A percentile compares a stretch with the other conserved stretches of the same genome.
Evolutionary conservation across 2,113 vertebrate species (phyloP).

Genomic region (Brachyhypopomus gauderio): DNA sequence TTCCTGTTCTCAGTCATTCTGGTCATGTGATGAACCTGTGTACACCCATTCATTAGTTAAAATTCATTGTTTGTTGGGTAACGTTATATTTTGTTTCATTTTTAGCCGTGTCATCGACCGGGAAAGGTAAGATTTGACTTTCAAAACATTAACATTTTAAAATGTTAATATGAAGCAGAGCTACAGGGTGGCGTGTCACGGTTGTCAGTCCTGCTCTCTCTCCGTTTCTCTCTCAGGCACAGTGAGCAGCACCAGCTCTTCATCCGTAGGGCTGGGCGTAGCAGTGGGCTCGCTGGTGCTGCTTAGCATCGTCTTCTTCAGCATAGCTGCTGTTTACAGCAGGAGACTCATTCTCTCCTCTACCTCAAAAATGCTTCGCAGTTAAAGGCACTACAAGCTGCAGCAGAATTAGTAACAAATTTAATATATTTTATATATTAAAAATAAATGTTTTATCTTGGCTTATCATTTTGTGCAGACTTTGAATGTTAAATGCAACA

Average conservation of each 20-base stretch:
- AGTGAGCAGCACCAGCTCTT: background rate
- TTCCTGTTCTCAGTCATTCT: too few species aligned
- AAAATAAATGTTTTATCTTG: too few species aligned
- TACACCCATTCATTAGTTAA: background rate
- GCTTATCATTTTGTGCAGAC: too few species aligned
- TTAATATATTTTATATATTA: too few species aligned
- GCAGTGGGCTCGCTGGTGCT: slow-evolving; percentile 68
- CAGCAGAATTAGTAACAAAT: too few species aligned
- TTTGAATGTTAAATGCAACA: too few species aligned
- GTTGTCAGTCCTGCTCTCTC: background rate
- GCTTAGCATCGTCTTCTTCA: slow-evolving; percentile 54
- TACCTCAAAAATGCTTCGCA: background rate
- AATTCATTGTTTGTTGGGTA: background rate
- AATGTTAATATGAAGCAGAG: too few species aligned
- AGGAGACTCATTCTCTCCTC: slow-evolving; percentile 53
- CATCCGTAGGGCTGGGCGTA: slow-evolving; percentile 58
- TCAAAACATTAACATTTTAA: background rate
- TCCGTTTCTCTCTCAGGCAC: background rate
- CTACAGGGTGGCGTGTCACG: background rate
- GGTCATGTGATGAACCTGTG: background rate
- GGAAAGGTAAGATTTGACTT: slow-evolving; percentile 49
- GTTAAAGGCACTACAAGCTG: background rate
- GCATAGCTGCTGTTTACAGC: slow-evolving; percentile 64
- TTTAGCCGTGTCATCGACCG: slow-evolving; percentile 54
- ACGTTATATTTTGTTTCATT: slow-evolving; percentile 40